Conservation (phyloP, 2,888 invertebrate species). For the Sipha maydis region DNA sequence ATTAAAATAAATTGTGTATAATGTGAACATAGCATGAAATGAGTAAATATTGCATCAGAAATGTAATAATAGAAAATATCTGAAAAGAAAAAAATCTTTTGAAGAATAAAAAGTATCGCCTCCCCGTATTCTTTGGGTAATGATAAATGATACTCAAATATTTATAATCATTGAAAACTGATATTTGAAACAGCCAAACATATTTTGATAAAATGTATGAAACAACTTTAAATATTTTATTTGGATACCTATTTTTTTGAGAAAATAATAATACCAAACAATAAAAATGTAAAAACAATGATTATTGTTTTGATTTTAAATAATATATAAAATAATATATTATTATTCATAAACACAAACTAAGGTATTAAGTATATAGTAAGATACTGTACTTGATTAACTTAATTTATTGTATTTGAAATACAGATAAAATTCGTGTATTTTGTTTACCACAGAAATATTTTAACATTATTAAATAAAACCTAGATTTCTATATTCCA, state of each 20-base stretch:
- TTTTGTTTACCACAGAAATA: too few relatives aligned
- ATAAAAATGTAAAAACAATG: neutral
- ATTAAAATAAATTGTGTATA: neutral
- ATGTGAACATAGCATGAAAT: neutral
- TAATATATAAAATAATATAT: neutral
- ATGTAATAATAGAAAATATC: neutral
- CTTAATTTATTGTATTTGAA: too few relatives aligned
- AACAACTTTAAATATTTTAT: neutral
- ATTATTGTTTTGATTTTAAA: neutral
- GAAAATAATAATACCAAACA: neutral
- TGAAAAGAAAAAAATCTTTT: constrained; percentile 24
- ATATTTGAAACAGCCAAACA: neutral
- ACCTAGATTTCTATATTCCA: neutral
- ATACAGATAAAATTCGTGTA: too few relatives aligned
- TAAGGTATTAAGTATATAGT: neutral
- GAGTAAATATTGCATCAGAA: neutral
- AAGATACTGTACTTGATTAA: neutral
- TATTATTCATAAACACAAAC: neutral
- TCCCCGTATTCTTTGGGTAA: constrained; percentile 31
- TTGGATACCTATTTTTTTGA: neutral
- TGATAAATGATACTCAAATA: constrained; percentile 38
- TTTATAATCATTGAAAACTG: constrained; percentile 2
- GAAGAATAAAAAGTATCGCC: constrained; percentile 29
- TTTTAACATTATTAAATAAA: neutral
- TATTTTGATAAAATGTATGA: neutral